Evolutionary conservation across 92 coral and sea anemone species (phyloP).

Genomic region (Siderastrea siderea): DNA sequence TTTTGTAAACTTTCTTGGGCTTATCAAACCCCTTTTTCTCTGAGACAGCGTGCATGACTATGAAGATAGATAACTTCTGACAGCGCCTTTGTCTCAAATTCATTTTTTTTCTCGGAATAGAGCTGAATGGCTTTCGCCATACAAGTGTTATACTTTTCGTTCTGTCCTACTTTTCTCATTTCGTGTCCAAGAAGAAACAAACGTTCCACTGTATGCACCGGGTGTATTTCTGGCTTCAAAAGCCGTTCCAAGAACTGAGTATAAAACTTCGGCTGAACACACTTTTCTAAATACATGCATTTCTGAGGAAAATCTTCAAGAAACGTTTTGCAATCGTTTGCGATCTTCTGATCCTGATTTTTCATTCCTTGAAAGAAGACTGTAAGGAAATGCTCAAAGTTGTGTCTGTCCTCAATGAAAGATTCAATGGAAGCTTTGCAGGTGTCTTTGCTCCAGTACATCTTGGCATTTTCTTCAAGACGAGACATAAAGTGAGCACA

Average conservation of each 20-base stretch:
- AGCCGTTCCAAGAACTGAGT: not conserved
- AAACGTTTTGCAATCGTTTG: not conserved
- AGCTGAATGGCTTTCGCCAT: slow-evolving; percentile 28
- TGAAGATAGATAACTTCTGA: slow-evolving; percentile 18
- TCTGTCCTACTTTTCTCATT: slow-evolving; percentile 2
- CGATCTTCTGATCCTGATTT: not conserved
- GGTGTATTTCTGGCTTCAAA: not conserved
- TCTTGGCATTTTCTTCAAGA: slow-evolving; percentile 4
- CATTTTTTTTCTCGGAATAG: not conserved
- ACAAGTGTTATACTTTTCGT: not conserved
- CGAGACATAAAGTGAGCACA: slow-evolving; percentile 22
- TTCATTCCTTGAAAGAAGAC: not conserved
- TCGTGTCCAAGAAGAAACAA: slow-evolving; percentile 52
- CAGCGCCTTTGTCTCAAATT: slow-evolving; percentile 1
- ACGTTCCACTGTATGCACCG: slow-evolving; percentile 27
- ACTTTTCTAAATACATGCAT: slow-evolving; percentile 45
- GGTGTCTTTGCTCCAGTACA: slow-evolving; percentile 44
- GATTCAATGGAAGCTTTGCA: slow-evolving; percentile 43
- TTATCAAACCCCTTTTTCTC: not conserved
- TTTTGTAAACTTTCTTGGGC: not conserved
- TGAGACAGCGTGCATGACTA: not conserved
- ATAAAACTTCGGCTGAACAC: slow-evolving; percentile 30
- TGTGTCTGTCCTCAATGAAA: slow-evolving; percentile 33
- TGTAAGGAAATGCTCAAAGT: slow-evolving; percentile 35
- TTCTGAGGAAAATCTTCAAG: slow-evolving; percentile 12